Evolutionary conservation across 2,113 vertebrate species (phyloP).

Genomic region (Taxidea taxus): DNA sequence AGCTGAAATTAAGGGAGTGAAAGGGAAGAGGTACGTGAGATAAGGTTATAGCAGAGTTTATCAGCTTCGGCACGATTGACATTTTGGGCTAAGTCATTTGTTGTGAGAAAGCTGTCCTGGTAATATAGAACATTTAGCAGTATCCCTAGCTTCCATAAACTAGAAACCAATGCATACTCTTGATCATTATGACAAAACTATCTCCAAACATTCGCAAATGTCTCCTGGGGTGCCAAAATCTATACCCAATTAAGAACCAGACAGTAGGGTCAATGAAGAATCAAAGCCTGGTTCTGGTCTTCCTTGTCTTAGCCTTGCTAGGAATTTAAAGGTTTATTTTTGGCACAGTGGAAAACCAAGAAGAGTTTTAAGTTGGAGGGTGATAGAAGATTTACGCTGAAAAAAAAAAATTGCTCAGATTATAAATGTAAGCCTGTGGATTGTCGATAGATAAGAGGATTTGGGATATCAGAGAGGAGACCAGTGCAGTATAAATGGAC

Average conservation of each 20-base stretch:
- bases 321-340: neutral
- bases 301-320: neutral
- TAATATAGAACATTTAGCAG: neutral
- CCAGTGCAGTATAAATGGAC: neutral
- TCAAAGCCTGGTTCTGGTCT: neutral
- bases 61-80: neutral
- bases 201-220: neutral
- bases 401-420: neutral
- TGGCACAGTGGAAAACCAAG: neutral
- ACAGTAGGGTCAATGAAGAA: neutral
- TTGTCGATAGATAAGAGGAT: neutral
- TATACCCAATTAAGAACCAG: neutral
- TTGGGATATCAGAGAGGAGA: neutral
- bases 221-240: neutral
- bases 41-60: neutral
- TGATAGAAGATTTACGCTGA: neutral
- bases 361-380: neutral
- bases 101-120: neutral
- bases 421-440: neutral
- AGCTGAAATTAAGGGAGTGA: neutral
- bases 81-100: neutral
- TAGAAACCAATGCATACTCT: neutral
- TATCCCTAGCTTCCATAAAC: neutral
- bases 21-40: neutral
- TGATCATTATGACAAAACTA: neutral